Percentiles rank a stretch among this genome's conserved stretches.
phyloP scores from a whole-genome alignment of 2,797 vertebrate species.

The Todus mexicanus region DNA sequence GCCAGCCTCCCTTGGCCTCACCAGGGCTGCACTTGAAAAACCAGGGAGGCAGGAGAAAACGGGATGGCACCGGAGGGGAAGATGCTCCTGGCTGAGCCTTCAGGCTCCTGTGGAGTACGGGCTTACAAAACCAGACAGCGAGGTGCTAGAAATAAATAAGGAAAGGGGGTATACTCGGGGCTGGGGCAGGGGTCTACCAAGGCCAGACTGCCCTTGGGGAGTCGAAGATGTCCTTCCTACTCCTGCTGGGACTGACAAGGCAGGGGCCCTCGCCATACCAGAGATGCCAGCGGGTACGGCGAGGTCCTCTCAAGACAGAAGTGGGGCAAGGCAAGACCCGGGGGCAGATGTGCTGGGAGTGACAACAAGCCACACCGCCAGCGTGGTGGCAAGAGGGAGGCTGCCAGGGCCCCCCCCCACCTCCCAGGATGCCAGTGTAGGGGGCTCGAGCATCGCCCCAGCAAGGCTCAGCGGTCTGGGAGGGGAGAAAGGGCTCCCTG shows the following conservation, averaged over 20 bases:
- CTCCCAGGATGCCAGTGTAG: background rate
- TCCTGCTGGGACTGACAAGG: background rate
- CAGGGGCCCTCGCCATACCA: background rate
- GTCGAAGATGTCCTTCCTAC: background rate
- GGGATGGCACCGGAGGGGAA: background rate
- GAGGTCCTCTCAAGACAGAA: background rate
- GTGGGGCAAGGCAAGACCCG: background rate
- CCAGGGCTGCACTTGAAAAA: background rate
- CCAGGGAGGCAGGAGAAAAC: background rate
- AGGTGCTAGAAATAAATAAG: background rate
- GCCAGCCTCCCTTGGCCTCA: background rate
- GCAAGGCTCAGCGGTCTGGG: background rate
- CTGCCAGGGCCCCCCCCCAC: background rate
- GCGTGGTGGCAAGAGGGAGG: background rate
- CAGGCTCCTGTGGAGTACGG: background rate
- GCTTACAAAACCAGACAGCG: background rate
- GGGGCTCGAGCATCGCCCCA: background rate
- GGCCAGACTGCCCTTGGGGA: background rate
- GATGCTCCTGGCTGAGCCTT: background rate
- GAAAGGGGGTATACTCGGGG: background rate
- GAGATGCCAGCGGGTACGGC: background rate
- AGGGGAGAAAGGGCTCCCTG: slow-evolving; percentile 13
- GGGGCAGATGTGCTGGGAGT: background rate
- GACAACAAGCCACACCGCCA: background rate
- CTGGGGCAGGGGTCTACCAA: background rate